Conservation (phyloP, 2,113 vertebrate genomes). For the Brachypteracias leptosomus region DNA sequence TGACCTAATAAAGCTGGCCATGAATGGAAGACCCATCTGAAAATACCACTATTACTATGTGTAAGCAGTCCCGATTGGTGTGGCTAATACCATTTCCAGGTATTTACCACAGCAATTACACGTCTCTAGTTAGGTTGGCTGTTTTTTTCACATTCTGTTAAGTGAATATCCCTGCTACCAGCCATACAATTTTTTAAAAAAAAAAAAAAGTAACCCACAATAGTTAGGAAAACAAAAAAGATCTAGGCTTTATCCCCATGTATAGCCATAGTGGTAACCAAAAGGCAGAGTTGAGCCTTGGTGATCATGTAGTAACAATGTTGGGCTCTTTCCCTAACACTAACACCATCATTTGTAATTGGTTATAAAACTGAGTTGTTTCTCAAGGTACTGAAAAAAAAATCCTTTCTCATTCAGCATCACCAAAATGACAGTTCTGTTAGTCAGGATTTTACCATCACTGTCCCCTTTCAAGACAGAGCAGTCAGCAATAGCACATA, state of each 20-base stretch:
- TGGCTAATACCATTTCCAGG: background rate
- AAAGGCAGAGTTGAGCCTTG: background rate
- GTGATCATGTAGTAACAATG: background rate
- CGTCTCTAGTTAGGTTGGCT: background rate
- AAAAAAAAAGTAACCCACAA: background rate
- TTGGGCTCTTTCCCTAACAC: background rate
- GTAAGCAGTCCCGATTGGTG: background rate
- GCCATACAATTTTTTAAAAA: background rate
- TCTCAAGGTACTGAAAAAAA: background rate
- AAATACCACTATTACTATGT: background rate
- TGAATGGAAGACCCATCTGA: background rate
- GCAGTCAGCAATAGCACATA: background rate
- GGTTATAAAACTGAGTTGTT: background rate
- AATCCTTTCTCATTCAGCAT: background rate
- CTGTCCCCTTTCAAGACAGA: background rate
- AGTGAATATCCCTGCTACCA: background rate
- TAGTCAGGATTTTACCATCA: conserved; percentile 9
- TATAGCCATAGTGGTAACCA: background rate
- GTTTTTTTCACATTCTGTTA: background rate
- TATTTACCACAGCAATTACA: background rate
- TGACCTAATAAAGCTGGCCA: background rate
- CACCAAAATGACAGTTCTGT: conserved; percentile 9
- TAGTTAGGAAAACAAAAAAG: background rate
- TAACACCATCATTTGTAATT: background rate
- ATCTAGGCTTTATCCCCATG: background rate